Evolutionary conservation across 2,888 invertebrate species (phyloP), one percentile per base, ranked within the genome.

Genomic region (Spatulosminthurus flaviceps): DNA sequence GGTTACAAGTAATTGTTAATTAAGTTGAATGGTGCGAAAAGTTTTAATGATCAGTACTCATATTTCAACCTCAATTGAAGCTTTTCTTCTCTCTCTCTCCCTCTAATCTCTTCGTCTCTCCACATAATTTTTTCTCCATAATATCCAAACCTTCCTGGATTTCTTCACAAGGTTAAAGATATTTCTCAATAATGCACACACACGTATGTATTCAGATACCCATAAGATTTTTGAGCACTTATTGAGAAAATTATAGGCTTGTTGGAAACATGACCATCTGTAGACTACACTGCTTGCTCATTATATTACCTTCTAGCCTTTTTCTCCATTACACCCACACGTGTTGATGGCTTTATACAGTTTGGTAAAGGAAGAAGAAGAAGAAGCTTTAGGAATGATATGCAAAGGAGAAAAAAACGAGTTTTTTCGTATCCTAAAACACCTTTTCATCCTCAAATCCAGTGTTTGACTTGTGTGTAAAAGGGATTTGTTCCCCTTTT

Each of bases 1-100:
- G 51, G 51, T 51, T 51, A 51, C 51, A 51, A 51, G 51, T 51
- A 51, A 51, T 51, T 51, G 51, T 13, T 19, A 51, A 51, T 51
- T 19, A 51, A 19, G n/a, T 51, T 51, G 51, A 51, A 51, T 51
- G 51, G 51, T 51, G 51, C 16, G 51, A 51, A 51, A 51, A 51
- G n/a, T 19, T 51, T n/a, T 51, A 51, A 51, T 51, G 16, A 19
- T 4, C 51, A 4, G 34, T 4, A 34, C 16, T 51, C 51, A 13
- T 41, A 41, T 9, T 13, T 51, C 51, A 19, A 19, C 51, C n/a
- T 51, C 19, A n/a, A 13, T 19, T 51, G 34, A 34, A 9, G 34
- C 34, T 34, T 9, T 7, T 34, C 51, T 51, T 51, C 51, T 1
- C 41, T 9, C 13, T 41, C 13, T 41, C 13, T 9, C 13, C 41